Base-by-base conservation (phyloP, 2,113 vertebrate species). In the Petroica traversi region DNA sequence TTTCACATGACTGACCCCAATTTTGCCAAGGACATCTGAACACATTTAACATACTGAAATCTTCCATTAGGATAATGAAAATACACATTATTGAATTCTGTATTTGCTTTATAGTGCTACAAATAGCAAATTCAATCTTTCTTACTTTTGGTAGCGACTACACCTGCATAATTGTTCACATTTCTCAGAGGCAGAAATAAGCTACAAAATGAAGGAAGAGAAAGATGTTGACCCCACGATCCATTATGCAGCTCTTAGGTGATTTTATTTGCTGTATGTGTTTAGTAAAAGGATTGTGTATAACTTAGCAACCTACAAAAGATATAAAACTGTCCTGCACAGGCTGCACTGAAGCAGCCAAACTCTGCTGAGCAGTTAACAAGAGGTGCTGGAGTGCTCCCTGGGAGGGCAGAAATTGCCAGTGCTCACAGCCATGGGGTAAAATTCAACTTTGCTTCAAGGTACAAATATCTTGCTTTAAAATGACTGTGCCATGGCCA, bases 1-100 rank as follows among this genome's bases (percentile, higher is more conserved):
- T 91, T 89, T 88, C 92, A 96, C 45, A 71, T 81, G 82, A 94
- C 86, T 95, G 95, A 96, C 77, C 84, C 88, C 95, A 88, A 96
- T 97, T 94, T 89, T 97, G 80, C 69, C 85, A 96, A 96, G 90
- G 94, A 90, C 92, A 96, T 93, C 92, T 82, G 96, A 97, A 96
- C 66, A 91, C 63, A 93, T 82, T 91, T 95, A 85, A 89, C 91
- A 97, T 78, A 92, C 88, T 85, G 74, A 76, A 93, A 95, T 97
- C 77, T 96, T 96, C 94, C 88, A 95, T 73, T 96, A 90, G 71
- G 85, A 93, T 94, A 94, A 95, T 89, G 91, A 96, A 93, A 89
- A 93, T 43, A 84, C 87, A 76, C 81, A 90, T 93, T 95, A 88
- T 64, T 90, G 78, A 97, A 95, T 94, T 94, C 82, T 92, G 63